Evolutionary conservation across 2,888 invertebrate species (phyloP), one percentile per base, ranked within the genome.

Genomic region (Macropis europaea): DNA sequence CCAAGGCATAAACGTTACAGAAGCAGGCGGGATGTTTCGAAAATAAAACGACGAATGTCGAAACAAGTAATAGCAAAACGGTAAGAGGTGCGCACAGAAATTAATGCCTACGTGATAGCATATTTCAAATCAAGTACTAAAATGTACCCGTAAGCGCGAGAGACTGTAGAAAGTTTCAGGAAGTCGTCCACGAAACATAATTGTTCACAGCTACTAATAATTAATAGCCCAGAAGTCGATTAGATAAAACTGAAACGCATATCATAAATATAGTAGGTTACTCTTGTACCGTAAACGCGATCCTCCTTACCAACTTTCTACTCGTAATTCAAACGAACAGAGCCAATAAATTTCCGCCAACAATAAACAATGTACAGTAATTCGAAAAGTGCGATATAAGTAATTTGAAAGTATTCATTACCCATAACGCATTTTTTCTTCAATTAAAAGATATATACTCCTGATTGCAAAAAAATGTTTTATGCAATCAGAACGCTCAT

Each of bases 191-290:
- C 76, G 57, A 68, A 74, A 52, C 70, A 63, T 86, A 85, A 84
- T 86, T 84, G 84, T 85, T 84, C 76, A 54, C 70, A 76, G 84
- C 79, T 79, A 77, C 75, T 70, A 82, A 84, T 83, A 84, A 86
- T 86, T 84, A 84, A 86, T 82, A 73, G 76, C 77, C 70, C 69
- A 61, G 57, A 52, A 67, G 76, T 54, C 79, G 84, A 84, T 86
- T 84, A 84, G 84, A 85, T 82, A 82, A 73, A 79, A 54, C 73
- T 69, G 63, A 77, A 78, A 73, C 64, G 79, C 75, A 75, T 79
- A 77, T 79, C 77, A 73, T 77, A 79, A 79, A 79, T 79, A 77
- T 52, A 53, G 43, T n/a, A 34, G 36, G 72, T 64, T 68, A 73
- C 73, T 79, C 72, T 64, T 61, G 76, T 61, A 43, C 52, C 26